Percentiles rank a stretch among this genome's conserved stretches.
Evolutionary conservation across 2,113 vertebrate genomes (phyloP).

Genomic region (Sisor rabdophorus): DNA sequence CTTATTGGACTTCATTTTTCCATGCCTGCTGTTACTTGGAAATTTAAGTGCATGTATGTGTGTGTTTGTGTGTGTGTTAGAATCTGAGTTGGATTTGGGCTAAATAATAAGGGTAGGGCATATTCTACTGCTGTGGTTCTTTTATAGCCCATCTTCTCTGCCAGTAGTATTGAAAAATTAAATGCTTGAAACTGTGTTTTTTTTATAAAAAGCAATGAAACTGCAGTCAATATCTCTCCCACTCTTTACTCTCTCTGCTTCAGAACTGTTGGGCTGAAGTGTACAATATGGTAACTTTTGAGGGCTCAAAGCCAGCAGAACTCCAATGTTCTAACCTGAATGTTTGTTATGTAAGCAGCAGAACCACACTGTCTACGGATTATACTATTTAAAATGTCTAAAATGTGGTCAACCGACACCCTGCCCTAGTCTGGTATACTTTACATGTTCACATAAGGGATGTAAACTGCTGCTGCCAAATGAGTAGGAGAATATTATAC

Average conservation of each 20-base stretch:
- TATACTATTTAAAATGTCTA: slow-evolving; percentile 9
- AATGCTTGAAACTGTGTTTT: slow-evolving; percentile 25
- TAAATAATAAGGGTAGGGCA: slow-evolving; percentile 42
- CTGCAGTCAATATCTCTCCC: neutral
- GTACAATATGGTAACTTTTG: neutral
- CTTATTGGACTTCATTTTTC: slow-evolving; percentile 32
- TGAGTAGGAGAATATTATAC: slow-evolving; percentile 16
- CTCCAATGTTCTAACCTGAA: neutral
- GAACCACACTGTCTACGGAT: neutral
- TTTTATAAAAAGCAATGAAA: neutral
- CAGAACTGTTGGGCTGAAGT: neutral
- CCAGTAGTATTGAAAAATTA: slow-evolving; percentile 42
- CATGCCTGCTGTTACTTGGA: neutral
- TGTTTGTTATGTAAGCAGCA: neutral
- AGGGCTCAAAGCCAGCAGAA: neutral
- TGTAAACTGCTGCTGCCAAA: slow-evolving; percentile 21
- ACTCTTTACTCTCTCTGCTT: neutral
- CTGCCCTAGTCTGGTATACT: slow-evolving; percentile 5
- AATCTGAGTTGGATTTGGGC: slow-evolving; percentile 37
- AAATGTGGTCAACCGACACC: slow-evolving; percentile 15
- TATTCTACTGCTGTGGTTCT: slow-evolving; percentile 42
- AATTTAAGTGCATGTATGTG: neutral
- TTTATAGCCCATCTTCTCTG: slow-evolving; percentile 40
- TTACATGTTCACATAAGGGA: slow-evolving; percentile 4
- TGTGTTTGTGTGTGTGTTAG: slow-evolving; percentile 9